phyloP scores from a whole-genome alignment of 2,113 vertebrate genomes.

The Mola mola region DNA sequence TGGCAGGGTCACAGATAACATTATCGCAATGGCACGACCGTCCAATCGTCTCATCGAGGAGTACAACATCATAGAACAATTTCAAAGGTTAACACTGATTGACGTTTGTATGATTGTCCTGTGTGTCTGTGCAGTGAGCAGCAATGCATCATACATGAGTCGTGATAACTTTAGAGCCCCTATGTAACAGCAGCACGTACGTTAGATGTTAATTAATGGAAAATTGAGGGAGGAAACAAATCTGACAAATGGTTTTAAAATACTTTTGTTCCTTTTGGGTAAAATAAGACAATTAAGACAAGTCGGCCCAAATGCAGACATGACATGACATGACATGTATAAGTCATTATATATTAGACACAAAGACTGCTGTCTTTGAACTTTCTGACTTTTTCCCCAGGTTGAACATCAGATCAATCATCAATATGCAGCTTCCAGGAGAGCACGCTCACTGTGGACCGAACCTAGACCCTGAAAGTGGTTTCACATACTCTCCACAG shows the following conservation, averaged over 20 bases:
- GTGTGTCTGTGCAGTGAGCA: background rate
- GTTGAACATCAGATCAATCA: conserved; percentile 82
- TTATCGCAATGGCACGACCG: conserved; percentile 83
- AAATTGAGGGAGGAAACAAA: too few relatives aligned
- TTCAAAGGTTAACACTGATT: conserved; percentile 72
- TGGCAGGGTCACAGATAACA: conserved; percentile 84
- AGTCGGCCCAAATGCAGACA: too few relatives aligned
- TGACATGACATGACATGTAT: too few relatives aligned
- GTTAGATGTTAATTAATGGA: too few relatives aligned
- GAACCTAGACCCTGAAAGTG: conserved; percentile 77
- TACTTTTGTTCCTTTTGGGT: too few relatives aligned
- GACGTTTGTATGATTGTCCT: background rate
- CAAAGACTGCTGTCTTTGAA: background rate
- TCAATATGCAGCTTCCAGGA: conserved; percentile 84
- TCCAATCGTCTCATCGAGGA: conserved; percentile 80
- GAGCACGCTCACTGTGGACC: conserved; percentile 86
- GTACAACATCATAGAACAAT: conserved; percentile 84
- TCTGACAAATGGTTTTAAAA: too few relatives aligned
- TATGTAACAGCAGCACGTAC: too few relatives aligned
- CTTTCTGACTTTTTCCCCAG: conserved; percentile 61
- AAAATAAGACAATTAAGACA: too few relatives aligned
- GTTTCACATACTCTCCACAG: conserved; percentile 85
- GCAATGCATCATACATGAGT: background rate
- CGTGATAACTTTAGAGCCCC: background rate
- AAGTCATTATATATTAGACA: background rate